A percentile compares a stretch with the other conserved stretches of the same genome.
phyloP scores from a whole-genome alignment of 1,140 invertebrate genomes.

The Ditylenchus dipsaci region DNA sequence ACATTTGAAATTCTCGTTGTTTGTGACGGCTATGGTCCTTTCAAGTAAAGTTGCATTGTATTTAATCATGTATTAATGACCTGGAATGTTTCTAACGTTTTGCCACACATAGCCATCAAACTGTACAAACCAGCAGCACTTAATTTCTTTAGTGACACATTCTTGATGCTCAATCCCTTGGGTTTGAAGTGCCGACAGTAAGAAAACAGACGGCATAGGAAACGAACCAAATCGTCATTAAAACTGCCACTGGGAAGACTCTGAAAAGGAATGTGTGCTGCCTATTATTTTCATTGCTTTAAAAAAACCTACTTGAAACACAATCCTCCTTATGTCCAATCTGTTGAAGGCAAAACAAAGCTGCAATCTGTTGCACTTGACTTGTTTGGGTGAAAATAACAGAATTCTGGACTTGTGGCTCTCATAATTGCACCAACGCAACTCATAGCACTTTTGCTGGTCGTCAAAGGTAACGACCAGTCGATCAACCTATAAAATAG shows the following conservation, averaged over 20 bases:
- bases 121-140: background rate
- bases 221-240: background rate
- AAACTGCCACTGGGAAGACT: background rate
- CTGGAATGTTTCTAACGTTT: background rate
- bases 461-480: background rate
- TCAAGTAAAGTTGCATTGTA: too few species aligned
- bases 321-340: background rate
- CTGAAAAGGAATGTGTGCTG: background rate
- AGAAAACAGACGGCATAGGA: background rate
- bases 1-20: too few species aligned
- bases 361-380: background rate
- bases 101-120: background rate
- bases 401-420: background rate
- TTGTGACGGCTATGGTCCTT: too few species aligned
- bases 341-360: background rate
- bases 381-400: background rate
- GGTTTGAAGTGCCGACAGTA: background rate
- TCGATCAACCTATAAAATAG: background rate
- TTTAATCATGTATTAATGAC: background rate
- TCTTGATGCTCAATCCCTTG: background rate
- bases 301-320: background rate
- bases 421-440: background rate
- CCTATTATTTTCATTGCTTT: background rate
- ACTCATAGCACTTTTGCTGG: background rate
- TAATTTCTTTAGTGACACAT: background rate